phyloP scores from a whole-genome alignment of 2,888 invertebrate species.

The Eurytoma californica region DNA sequence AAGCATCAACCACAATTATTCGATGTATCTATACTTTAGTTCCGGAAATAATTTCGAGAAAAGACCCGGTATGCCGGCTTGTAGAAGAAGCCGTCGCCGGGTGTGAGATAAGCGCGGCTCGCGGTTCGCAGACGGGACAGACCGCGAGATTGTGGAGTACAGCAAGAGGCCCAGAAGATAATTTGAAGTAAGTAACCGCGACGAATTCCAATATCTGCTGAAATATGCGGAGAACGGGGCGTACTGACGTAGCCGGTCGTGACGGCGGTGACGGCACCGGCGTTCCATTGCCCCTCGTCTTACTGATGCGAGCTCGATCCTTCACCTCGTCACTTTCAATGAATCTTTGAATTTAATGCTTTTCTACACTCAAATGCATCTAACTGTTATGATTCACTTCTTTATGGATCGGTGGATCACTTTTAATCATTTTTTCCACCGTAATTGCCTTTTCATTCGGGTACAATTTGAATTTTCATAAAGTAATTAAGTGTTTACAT shows the following conservation, averaged over 20 bases:
- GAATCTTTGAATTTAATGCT: constrained; percentile 7
- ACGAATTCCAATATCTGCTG: constrained; percentile 74
- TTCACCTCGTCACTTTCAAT: neutral
- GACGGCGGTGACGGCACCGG: constrained; percentile 42
- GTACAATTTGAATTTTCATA: constrained; percentile 28
- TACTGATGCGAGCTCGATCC: constrained; percentile 9
- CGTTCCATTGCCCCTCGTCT: constrained; percentile 58
- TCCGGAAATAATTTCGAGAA: constrained; percentile 6
- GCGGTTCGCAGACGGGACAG: constrained; percentile 41
- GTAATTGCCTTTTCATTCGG: constrained; percentile 34
- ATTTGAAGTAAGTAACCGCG: constrained; percentile 74
- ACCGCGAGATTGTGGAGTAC: constrained; percentile 57
- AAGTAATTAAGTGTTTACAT: constrained; percentile 30
- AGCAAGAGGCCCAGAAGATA: constrained; percentile 70
- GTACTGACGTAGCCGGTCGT: constrained; percentile 58
- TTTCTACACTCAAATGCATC: constrained; percentile 2
- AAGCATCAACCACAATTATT: too few species aligned
- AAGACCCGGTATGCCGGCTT: neutral
- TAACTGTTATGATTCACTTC: constrained; percentile 15
- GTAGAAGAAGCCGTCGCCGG: constrained; percentile 3
- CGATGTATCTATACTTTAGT: too few species aligned
- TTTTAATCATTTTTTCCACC: neutral
- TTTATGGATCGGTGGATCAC: neutral
- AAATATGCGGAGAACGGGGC: constrained; percentile 68
- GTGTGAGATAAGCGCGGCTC: constrained; percentile 52